These are phyloP conservation scores for Entelurus aequoreus DNA, from an alignment of 2,113 vertebrate species.

Conservation along the genomic window DNA sequence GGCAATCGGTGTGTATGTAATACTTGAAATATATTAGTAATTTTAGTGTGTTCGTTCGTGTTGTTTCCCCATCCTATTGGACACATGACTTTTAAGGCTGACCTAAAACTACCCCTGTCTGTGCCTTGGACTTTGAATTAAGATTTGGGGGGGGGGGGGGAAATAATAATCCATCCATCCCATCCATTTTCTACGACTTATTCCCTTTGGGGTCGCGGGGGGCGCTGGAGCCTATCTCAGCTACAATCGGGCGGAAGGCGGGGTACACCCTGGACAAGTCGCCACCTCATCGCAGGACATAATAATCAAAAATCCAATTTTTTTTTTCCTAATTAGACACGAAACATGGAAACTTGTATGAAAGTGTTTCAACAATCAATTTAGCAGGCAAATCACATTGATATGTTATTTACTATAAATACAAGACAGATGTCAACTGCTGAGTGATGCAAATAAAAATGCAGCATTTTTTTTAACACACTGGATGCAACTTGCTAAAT, in stretches of 20 bases:
- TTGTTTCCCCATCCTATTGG: background rate
- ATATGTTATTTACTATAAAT: conserved; percentile 6
- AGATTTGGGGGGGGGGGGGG: background rate
- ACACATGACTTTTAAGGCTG: conserved; percentile 33
- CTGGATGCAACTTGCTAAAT: conserved; percentile 8
- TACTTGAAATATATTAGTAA: conserved; percentile 40
- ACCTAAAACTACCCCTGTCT: conserved; percentile 60
- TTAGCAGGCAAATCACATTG: conserved; percentile 5
- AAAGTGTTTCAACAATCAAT: conserved; percentile 3
- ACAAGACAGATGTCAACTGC: background rate
- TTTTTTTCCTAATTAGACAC: conserved; percentile 2
- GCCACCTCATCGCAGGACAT: no score
- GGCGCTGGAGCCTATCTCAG: no score
- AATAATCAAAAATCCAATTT: no score
- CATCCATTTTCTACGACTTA: no score
- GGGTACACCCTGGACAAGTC: no score
- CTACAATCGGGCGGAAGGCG: no score
- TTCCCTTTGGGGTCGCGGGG: no score
- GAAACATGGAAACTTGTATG: conserved; percentile 18
- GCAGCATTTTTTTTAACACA: conserved; percentile 7
- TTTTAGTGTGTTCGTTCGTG: conserved; percentile 47
- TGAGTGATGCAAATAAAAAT: background rate
- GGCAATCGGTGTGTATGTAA: conserved; percentile 30
- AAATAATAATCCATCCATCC: conserved; percentile 10
- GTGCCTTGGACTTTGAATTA: conserved; percentile 62